Base-by-base conservation (phyloP, 2,113 vertebrate genomes). In the Tupaia chinensis region DNA sequence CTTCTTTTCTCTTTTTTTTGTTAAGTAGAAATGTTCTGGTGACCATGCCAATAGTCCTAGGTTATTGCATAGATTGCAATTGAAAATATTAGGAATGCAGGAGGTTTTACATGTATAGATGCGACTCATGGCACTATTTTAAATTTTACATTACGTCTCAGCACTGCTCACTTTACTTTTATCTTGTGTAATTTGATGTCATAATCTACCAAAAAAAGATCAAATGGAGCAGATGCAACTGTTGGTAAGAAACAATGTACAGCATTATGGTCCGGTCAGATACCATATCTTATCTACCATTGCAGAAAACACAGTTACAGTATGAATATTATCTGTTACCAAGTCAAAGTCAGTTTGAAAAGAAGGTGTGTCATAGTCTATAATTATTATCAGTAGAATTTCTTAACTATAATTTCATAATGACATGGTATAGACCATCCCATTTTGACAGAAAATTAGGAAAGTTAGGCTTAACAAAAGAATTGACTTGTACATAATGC, bases 1-100 rank as follows among this genome's bases (percentile, higher is more conserved):
- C 92, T 95, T 88, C 81, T 77, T 92, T 54, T 91, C 58, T 93
- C 72, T 56, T 85, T 95, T 97, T 89, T 78, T 94, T 94, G 74
- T 97, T 96, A 93, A 77, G 68, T 98, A 96, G 91, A 98, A 94
- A 97, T 98, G 97, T 98, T 98, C 96, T 98, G 97, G 97, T 96
- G 89, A 87, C 96, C 97, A 77, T 94, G 85, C 96, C 95, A 97
- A 84, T 89, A 92, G 97, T 97, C 97, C 89, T 95, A 97, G 96
- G 60, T 96, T 98, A 98, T 97, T 97, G 95, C 98, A 96, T 96
- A 98, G 97, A 97, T 83, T 97, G 90, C 91, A 93, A 94, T 78
- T 97, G 98, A 98, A 95, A 96, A 97, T 96, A 94, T 88, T 97
- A 97, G 92, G 68, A 76, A 23, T 97, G 96, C 92, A 95, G 95